Percentiles rank a stretch among this genome's conserved stretches.
phyloP scores from a whole-genome alignment of 2,888 invertebrate genomes.

The Lithophane socia region DNA sequence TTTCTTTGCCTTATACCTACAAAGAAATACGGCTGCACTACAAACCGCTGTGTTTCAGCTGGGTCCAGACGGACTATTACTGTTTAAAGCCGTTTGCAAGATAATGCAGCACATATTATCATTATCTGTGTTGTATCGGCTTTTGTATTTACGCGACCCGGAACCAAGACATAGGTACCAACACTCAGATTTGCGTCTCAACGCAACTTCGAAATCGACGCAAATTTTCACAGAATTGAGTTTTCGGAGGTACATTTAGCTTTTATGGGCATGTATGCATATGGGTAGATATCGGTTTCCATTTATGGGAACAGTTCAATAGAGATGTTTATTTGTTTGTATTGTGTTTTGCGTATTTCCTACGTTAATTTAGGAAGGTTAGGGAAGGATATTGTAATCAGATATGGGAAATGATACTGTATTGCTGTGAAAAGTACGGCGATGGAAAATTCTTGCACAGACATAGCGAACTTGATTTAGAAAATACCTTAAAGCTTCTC shows the following conservation, averaged over 20 bases:
- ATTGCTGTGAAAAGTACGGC: neutral
- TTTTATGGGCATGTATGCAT: neutral
- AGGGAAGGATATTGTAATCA: constrained; percentile 10
- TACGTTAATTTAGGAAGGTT: constrained; percentile 33
- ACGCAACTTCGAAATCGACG: neutral
- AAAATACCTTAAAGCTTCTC: neutral
- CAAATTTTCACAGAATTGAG: constrained; percentile 23
- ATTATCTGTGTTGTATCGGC: too few relatives aligned
- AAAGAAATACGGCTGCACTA: neutral
- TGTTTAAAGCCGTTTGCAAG: neutral
- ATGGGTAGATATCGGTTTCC: neutral
- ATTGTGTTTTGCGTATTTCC: constrained; percentile 26
- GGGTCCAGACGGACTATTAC: neutral
- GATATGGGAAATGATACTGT: constrained; percentile 18
- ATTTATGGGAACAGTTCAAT: constrained; percentile 17
- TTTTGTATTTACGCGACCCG: neutral
- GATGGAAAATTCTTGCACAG: neutral
- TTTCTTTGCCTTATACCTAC: neutral
- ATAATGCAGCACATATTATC: neutral
- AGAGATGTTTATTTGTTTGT: constrained; percentile 35
- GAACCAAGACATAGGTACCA: constrained; percentile 20
- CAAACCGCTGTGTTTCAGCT: neutral
- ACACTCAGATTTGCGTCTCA: constrained; percentile 9
- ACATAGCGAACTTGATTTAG: neutral
- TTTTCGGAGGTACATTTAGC: neutral